Evolutionary conservation across 2,113 vertebrate species (phyloP).

Genomic region (Ursus arctos): DNA sequence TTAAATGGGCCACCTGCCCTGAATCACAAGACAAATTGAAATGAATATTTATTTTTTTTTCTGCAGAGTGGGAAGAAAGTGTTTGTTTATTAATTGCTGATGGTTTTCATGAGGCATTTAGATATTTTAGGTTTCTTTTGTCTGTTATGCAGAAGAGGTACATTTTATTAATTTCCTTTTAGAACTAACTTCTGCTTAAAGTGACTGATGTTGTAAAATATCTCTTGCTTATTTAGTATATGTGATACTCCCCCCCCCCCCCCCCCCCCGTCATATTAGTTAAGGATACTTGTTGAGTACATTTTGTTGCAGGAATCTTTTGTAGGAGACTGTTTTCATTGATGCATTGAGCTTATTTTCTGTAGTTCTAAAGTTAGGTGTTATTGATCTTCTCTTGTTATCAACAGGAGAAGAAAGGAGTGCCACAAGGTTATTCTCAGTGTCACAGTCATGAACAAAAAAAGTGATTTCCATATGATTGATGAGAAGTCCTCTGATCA

Average conservation of each 20-base stretch:
- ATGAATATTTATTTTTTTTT: neutral
- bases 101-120: constrained; percentile 29
- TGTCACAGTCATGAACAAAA: neutral
- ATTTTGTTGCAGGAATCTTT: neutral
- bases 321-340: neutral
- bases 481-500: neutral
- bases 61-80: neutral
- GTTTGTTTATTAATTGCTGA: neutral
- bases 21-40: constrained; percentile 36
- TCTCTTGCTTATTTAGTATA: neutral
- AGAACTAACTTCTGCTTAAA: neutral
- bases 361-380: neutral
- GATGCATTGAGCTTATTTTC: neutral
- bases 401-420: neutral
- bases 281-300: neutral
- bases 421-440: neutral
- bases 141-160: neutral
- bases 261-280: neutral
- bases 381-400: neutral
- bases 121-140: constrained; percentile 27
- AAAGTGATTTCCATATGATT: neutral
- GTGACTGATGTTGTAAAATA: neutral
- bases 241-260: neutral
- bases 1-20: neutral
- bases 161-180: neutral